Base-by-base conservation (phyloP, 1,140 invertebrate species). In the Metopolophium dirhodum region DNA sequence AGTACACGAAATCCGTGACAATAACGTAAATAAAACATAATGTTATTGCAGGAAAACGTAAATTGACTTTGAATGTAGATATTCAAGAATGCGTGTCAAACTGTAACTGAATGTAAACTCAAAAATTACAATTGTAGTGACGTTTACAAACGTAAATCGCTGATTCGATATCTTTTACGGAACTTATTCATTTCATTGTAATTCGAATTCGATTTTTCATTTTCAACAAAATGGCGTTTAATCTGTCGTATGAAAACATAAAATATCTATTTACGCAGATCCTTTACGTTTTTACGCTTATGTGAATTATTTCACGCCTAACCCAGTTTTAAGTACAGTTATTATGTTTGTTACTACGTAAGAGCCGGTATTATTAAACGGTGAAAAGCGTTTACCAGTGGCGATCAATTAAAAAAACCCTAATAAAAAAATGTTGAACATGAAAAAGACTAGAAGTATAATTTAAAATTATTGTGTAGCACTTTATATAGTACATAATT, bases 1-100 rank as follows among this genome's bases (percentile, higher is more conserved):
- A 37, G 49, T 23, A 35, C n/a, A 9, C 49, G n/a, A 37, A 89
- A 54, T 89, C 35, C 23, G 14, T 20, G 88, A 89, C n/a, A 54
- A 54, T 57, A 89, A 57, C 49, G 6, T 37, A 54, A 54, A 89
- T 89, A 89, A 54, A 54, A 89, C n/a, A 89, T 22, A 51, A 54
- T 35, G 51, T 89, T 57, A 54, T 89, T 57, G 8, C 49, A 49
- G 30, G 11, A 9, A 89, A 8, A 89, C 88, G 49, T 41, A 57
- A 54, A 87, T 87, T 54, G 51, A 89, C 49, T 37, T 37, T 57
- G 35, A 37, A 57, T n/a, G 22, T 35, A 89, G 22, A 37, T 89
- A n/a, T n/a, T n/a, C n/a, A n/a, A 37, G 37, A 2, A 1, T 7
- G 49, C 23, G 35, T 89, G 49, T 57, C 35, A 37, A 57, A 54